These are phyloP conservation scores for Craseonycteris thonglongyai DNA, from an alignment of 2,113 vertebrate species.

Conservation along the genomic window DNA sequence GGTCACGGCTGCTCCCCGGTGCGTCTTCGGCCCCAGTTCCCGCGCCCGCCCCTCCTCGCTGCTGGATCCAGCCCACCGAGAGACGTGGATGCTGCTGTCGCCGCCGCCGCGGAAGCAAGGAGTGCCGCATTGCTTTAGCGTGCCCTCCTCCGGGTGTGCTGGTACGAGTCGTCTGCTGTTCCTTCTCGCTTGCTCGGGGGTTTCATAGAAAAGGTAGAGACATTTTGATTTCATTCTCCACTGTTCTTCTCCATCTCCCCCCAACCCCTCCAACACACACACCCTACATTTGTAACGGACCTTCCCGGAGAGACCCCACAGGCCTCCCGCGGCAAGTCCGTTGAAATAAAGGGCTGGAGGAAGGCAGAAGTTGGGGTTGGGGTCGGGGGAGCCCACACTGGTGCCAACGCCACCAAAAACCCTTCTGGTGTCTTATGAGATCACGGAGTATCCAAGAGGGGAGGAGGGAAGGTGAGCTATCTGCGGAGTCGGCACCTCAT, in stretches of 20 bases:
- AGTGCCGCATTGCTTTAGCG: constrained; percentile 87
- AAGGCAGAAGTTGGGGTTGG: constrained; percentile 62
- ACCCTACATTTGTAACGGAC: not conserved
- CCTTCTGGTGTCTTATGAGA: constrained; percentile 52
- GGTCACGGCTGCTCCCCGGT: not conserved
- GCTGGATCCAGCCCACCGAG: not conserved
- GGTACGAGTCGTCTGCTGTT: constrained; percentile 60
- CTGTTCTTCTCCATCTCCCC: not conserved
- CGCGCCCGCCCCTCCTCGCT: not conserved
- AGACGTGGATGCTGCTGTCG: constrained; percentile 72
- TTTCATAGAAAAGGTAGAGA: not conserved
- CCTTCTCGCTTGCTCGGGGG: constrained; percentile 31
- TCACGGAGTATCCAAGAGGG: constrained; percentile 33
- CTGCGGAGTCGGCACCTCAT: not conserved
- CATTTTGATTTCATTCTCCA: not conserved
- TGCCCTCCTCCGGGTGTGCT: constrained; percentile 62
- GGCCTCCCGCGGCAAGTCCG: not conserved
- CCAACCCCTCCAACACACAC: not conserved
- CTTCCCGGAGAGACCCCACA: not conserved
- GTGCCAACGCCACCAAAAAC: constrained; percentile 26
- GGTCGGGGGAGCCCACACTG: constrained; percentile 23
- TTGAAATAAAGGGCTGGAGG: constrained; percentile 43
- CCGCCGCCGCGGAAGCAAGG: constrained; percentile 74
- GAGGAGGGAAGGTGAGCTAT: not conserved
- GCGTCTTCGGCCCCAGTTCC: not conserved